Base-by-base conservation (phyloP, 1,140 invertebrate species). In the Brachionus rubens region DNA sequence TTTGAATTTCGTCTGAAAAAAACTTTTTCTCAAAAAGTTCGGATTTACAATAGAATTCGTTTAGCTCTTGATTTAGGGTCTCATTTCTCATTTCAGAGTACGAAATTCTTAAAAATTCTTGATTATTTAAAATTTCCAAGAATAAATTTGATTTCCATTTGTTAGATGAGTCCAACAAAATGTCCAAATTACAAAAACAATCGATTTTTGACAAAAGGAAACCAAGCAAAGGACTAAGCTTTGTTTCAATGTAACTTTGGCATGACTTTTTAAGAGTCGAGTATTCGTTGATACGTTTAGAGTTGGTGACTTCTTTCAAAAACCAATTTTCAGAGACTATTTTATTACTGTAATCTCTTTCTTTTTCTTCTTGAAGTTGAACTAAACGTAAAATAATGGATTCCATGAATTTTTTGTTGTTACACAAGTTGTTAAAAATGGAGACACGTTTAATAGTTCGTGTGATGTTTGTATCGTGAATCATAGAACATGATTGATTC, bases 81-180 rank as follows among this genome's bases (percentile, higher is more conserved):
- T 16, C 16, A 30, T 72, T 36, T 72, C 68, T 72, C 68, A 72
- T 72, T 19, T 54, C 28, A n/a, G 24, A 19, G 28, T 72, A 72
- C 9, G 16, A 36, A 21, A 72, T 19, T 33, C 50, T 72, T 0
- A 48, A 72, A 72, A 72, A 48, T 21, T 48, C 30, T 0, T n/a
- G 1, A 40, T 10, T 54, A 12, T 36, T 36, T 19, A 72, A n/a
- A 30, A 65, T 65, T 1, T 72, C 30, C 14, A 72, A 24, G 12
- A 48, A 72, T 21, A 72, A 54, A 3, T 72, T 40, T 7, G n/a
- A n/a, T 19, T 72, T 48, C 68, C 68, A 72, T 6, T 21, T n/a
- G 0, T 16, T 9, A 10, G 12, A 12, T 10, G 10, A 21, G 5
- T 50, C 26, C 2, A 2, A 14, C 14, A 54, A 1, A 26, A 48